phyloP scores from a whole-genome alignment of 2,797 vertebrate genomes.

The Staurois parvus region DNA sequence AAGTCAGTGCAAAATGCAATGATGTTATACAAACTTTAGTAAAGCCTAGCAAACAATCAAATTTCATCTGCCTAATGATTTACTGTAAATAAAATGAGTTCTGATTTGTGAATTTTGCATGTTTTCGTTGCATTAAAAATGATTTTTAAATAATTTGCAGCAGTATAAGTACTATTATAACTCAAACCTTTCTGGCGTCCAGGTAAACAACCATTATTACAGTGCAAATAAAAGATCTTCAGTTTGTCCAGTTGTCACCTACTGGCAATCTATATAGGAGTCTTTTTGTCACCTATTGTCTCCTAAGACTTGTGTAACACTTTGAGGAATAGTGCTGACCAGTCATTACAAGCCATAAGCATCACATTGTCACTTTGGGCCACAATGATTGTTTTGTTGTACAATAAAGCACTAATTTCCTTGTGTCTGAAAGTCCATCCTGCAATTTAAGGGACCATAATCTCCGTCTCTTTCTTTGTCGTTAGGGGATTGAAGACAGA shows the following conservation, averaged over 20 bases:
- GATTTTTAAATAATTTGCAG: not conserved
- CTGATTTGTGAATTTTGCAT: not conserved
- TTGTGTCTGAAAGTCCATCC: conserved; percentile 43
- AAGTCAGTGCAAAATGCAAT: too few relatives aligned
- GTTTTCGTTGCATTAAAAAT: not conserved
- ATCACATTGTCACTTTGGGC: conserved; percentile 27
- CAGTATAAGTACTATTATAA: not conserved
- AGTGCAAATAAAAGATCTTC: not conserved
- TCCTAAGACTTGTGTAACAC: not conserved
- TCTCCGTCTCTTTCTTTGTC: conserved; percentile 36
- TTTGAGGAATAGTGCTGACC: not conserved
- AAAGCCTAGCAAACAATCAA: not conserved
- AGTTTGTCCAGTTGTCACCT: conserved; percentile 17
- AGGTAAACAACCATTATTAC: not conserved
- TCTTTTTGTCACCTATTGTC: not conserved
- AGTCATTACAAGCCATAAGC: conserved; percentile 21
- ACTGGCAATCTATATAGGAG: not conserved
- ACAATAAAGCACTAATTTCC: conserved; percentile 52
- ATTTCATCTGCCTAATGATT: not conserved
- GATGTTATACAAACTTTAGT: too few relatives aligned
- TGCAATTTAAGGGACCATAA: conserved; percentile 52
- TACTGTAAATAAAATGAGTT: too few relatives aligned
- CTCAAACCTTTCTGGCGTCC: not conserved
- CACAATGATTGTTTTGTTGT: conserved; percentile 28
- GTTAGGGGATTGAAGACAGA: not conserved